phyloP scores from a whole-genome alignment of 2,113 vertebrate species.

The Heterochromis multidens region DNA sequence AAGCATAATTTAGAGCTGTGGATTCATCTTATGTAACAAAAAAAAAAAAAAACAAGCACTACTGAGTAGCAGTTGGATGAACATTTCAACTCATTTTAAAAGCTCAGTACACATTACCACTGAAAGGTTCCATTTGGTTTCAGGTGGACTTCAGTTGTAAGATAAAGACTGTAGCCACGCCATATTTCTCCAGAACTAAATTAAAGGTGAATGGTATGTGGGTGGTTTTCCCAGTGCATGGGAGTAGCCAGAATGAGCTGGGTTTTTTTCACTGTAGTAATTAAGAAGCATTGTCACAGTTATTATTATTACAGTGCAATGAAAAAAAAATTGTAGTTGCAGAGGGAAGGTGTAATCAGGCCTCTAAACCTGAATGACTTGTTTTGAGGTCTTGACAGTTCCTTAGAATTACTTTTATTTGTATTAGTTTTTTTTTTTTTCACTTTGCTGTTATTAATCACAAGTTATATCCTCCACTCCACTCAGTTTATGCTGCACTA shows the following conservation, averaged over 20 bases:
- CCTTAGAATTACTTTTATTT: background rate
- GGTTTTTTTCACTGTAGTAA: background rate
- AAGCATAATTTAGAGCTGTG: background rate
- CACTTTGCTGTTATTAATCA: background rate
- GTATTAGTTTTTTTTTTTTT: no score
- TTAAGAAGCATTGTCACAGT: background rate
- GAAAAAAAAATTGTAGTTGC: background rate
- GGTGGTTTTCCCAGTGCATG: background rate
- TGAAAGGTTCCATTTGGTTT: background rate
- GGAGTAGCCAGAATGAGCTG: background rate
- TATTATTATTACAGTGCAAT: background rate
- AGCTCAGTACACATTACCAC: background rate
- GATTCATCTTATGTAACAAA: background rate
- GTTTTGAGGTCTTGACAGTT: background rate
- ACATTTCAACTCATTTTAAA: background rate
- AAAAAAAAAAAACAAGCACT: background rate
- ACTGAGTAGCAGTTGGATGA: background rate
- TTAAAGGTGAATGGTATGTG: background rate
- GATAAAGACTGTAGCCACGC: background rate
- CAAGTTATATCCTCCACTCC: background rate
- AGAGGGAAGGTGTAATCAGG: background rate
- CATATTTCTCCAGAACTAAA: background rate
- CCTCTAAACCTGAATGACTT: background rate
- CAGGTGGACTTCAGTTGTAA: background rate
- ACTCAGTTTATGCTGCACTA: background rate